A percentile compares a stretch with the other conserved stretches of the same genome.
Evolutionary conservation across 2,797 vertebrate genomes (phyloP).

Genomic region (Bryconaethiops microstoma): DNA sequence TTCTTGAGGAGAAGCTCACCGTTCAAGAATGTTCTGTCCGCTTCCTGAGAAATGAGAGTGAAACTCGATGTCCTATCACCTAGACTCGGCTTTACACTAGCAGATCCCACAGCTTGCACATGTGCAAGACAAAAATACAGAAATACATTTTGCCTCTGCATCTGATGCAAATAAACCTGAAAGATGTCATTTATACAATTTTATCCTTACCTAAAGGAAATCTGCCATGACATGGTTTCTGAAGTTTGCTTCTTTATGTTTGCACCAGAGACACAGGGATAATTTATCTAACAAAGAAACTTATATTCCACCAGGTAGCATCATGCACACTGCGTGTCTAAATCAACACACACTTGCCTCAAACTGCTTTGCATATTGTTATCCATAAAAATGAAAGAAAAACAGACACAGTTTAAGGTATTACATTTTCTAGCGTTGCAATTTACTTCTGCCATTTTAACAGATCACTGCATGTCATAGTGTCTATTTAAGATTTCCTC

Average conservation of each 20-base stretch:
- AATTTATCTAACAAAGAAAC: too few relatives aligned
- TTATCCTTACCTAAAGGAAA: not conserved
- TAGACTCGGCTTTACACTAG: not conserved
- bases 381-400: too few relatives aligned
- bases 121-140: constrained; percentile 17
- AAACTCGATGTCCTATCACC: constrained; percentile 1
- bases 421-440: not conserved
- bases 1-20: constrained; percentile 27
- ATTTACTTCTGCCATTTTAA: not conserved
- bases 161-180: constrained; percentile 58
- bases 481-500: not conserved
- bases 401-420: not conserved
- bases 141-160: constrained; percentile 33
- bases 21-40: constrained; percentile 40
- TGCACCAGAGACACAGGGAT: too few relatives aligned
- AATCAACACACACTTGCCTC: too few relatives aligned
- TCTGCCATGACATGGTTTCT: too few relatives aligned
- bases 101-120: constrained; percentile 12
- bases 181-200: not conserved
- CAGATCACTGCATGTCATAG: not conserved
- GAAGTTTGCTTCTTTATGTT: too few relatives aligned
- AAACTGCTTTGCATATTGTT: too few relatives aligned
- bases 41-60: constrained; percentile 18
- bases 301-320: too few relatives aligned
- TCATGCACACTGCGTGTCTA: too few relatives aligned